Percentiles rank a stretch among this genome's conserved stretches.
These are phyloP conservation scores for Mus caroli DNA, from an alignment of 2,797 vertebrate species.

Conservation along the genomic window DNA sequence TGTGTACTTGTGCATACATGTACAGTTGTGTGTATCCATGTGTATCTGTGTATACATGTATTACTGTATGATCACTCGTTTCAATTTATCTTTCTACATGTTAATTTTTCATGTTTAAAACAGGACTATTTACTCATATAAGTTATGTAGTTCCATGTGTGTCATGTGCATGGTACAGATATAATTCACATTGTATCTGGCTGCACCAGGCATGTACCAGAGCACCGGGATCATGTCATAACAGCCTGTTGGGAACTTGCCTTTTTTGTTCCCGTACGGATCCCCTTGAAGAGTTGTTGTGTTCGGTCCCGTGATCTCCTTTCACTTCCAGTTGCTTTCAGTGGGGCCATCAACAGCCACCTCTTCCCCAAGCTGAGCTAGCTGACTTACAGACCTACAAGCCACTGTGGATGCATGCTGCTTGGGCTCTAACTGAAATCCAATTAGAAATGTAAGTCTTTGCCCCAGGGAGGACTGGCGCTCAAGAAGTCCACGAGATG, in stretches of 20 bases:
- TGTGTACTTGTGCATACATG: too few relatives aligned
- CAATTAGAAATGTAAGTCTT: slow-evolving; percentile 44
- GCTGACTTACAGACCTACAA: neutral
- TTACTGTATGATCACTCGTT: neutral
- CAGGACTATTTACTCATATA: neutral
- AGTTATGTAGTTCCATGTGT: neutral
- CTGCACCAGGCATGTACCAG: neutral
- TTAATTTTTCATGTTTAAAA: neutral
- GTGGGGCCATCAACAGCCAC: neutral
- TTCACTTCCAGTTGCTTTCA: neutral
- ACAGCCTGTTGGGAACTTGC: neutral
- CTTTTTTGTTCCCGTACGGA: neutral
- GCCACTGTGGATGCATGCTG: neutral
- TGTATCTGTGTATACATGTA: neutral
- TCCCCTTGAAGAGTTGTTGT: neutral
- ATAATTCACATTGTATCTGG: neutral
- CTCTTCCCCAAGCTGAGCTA: slow-evolving; percentile 36
- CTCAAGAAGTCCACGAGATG: slow-evolving; percentile 55
- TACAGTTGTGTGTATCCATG: neutral
- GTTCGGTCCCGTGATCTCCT: neutral
- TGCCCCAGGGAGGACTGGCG: neutral
- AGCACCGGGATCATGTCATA: slow-evolving; percentile 5
- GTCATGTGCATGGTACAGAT: neutral
- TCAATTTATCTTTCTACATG: slow-evolving; percentile 4
- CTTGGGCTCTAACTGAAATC: slow-evolving; percentile 35